Evolutionary conservation across 2,797 vertebrate genomes (phyloP).

Genomic region (Myripristis jacobus): DNA sequence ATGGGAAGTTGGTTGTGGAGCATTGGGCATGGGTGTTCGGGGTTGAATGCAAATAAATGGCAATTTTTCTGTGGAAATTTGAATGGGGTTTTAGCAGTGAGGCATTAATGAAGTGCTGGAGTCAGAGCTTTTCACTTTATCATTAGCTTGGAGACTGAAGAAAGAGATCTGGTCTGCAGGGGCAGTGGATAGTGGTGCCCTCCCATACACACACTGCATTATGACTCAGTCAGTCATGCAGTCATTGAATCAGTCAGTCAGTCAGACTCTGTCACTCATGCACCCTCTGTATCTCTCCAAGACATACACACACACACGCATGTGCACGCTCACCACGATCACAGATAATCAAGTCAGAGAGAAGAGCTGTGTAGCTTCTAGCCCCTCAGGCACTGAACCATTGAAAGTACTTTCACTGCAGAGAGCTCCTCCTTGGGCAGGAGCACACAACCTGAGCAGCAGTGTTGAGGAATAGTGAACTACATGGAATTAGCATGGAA

Average conservation of each 20-base stretch:
- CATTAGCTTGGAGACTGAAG: constrained; percentile 6
- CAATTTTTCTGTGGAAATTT: constrained; percentile 44
- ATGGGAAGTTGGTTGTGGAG: no score
- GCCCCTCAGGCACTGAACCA: constrained; percentile 19
- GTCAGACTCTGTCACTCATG: not conserved
- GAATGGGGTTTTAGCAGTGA: constrained; percentile 35
- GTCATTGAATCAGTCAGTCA: constrained; percentile 24
- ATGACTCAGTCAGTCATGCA: not conserved
- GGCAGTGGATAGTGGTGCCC: constrained; percentile 16
- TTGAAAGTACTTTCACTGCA: constrained; percentile 16
- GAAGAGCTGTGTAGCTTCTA: constrained; percentile 20
- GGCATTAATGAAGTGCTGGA: constrained; percentile 26
- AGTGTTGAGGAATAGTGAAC: no score
- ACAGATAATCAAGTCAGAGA: constrained; percentile 38
- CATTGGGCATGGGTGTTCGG: constrained; percentile 17
- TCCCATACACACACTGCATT: constrained; percentile 5
- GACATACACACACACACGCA: constrained; percentile 7
- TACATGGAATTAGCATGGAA: no score
- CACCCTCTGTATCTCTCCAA: not conserved
- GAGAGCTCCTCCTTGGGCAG: constrained; percentile 19
- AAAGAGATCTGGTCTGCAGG: constrained; percentile 7
- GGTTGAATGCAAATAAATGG: constrained; percentile 39
- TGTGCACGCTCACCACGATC: constrained; percentile 11
- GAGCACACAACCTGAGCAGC: constrained; percentile 29
- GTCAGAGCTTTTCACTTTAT: not conserved